These are phyloP conservation scores for Phalloptychus januarius DNA, from an alignment of 2,797 vertebrate species.

Conservation along the genomic window DNA sequence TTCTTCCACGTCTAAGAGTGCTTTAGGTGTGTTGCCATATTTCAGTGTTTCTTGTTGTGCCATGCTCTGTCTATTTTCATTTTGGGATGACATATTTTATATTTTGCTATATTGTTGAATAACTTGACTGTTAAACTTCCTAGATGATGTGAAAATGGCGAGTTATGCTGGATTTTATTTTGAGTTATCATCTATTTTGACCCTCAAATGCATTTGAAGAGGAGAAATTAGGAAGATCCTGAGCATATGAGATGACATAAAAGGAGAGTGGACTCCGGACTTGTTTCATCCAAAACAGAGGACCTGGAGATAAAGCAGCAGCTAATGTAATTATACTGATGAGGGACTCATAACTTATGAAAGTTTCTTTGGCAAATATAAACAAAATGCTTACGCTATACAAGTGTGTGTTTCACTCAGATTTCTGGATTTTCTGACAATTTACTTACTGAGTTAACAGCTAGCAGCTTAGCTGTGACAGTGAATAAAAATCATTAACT, in stretches of 20 bases:
- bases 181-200: neutral
- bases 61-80: neutral
- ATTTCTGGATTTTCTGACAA: conserved; percentile 6
- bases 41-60: neutral
- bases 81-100: neutral
- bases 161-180: neutral
- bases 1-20: neutral
- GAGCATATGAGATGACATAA: neutral
- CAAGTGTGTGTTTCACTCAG: conserved; percentile 6
- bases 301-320: conserved; percentile 13
- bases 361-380: neutral
- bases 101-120: neutral
- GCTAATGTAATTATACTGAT: conserved; percentile 34
- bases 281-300: conserved; percentile 42
- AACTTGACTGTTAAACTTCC: neutral
- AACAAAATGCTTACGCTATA: neutral
- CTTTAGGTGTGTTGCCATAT: neutral
- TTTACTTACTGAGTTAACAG: neutral
- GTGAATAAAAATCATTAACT: neutral
- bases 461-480: neutral
- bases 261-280: conserved; percentile 32
- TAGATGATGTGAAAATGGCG: neutral
- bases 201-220: neutral
- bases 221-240: neutral
- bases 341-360: neutral